A percentile compares a stretch with the other conserved stretches of the same genome.
These are phyloP conservation scores for Pachyramphus minor DNA, from an alignment of 2,113 vertebrate genomes.

Conservation along the genomic window DNA sequence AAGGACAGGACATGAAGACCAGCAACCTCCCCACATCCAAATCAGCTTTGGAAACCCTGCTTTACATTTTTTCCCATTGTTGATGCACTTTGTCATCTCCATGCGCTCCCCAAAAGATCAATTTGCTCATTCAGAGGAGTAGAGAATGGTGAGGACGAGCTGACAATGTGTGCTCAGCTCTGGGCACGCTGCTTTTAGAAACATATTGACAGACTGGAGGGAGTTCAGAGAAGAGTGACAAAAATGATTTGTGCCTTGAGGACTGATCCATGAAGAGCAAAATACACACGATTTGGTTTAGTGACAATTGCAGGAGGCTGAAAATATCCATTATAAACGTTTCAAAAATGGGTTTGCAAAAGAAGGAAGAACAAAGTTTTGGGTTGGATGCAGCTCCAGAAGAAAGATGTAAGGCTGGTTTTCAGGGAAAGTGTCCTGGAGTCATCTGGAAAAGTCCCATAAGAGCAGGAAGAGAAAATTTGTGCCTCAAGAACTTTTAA, in stretches of 20 bases:
- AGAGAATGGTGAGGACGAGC: background rate
- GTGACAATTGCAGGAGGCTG: background rate
- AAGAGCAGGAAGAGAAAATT: background rate
- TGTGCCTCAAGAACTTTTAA: background rate
- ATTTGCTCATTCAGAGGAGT: background rate
- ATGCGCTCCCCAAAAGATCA: background rate
- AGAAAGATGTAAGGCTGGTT: background rate
- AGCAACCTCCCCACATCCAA: background rate
- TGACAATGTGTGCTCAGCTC: background rate
- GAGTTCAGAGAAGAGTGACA: constrained; percentile 43
- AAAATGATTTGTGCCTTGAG: constrained; percentile 11
- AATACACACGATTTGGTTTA: background rate
- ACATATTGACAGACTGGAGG: constrained; percentile 9
- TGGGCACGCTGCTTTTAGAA: background rate
- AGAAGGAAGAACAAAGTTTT: background rate
- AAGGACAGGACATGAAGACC: background rate
- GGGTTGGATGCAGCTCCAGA: background rate
- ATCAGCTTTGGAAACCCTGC: background rate
- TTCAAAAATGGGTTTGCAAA: background rate
- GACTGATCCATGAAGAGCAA: constrained; percentile 2
- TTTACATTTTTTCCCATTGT: background rate
- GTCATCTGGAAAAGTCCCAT: background rate
- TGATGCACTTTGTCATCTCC: background rate
- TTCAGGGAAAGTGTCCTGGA: background rate
- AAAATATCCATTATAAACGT: background rate